These are phyloP conservation scores for Hypomecis punctinalis DNA, from an alignment of 2,888 invertebrate genomes.

Conservation along the genomic window DNA sequence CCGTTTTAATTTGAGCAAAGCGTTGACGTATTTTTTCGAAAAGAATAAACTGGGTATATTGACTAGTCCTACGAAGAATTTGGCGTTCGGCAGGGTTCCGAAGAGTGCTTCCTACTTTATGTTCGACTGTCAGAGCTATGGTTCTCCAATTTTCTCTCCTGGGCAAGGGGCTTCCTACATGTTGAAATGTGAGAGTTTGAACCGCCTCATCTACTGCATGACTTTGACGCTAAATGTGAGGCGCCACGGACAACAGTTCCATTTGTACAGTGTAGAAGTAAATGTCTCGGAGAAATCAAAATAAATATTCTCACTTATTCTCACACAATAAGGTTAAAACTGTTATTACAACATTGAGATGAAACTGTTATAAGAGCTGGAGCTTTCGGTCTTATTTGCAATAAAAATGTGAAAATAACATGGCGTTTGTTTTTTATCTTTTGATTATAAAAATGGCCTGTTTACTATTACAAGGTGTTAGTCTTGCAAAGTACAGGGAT, in stretches of 20 bases:
- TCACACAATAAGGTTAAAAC: not conserved
- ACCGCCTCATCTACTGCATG: constrained; percentile 86
- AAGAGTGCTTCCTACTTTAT: constrained; percentile 85
- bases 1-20: constrained; percentile 87
- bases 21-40: constrained; percentile 85
- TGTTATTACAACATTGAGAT: not conserved
- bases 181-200: constrained; percentile 85
- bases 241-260: constrained; percentile 82
- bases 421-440: not conserved
- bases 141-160: constrained; percentile 86
- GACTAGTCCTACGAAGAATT: constrained; percentile 80
- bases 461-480: no score
- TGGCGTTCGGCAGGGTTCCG: constrained; percentile 78
- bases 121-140: constrained; percentile 87
- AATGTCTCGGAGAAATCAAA: constrained; percentile 62
- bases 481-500: no score
- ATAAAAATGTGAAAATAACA: not conserved
- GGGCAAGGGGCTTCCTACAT: constrained; percentile 85
- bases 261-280: constrained; percentile 69
- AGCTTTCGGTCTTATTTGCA: not conserved
- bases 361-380: not conserved
- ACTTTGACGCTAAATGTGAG: constrained; percentile 85
- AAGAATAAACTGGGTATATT: constrained; percentile 82
- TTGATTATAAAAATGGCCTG: no score
- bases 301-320: constrained; percentile 48